Evolutionary conservation across 2,113 vertebrate genomes (phyloP), one percentile per base, ranked within the genome.

Genomic region (Dromiciops gliroides): DNA sequence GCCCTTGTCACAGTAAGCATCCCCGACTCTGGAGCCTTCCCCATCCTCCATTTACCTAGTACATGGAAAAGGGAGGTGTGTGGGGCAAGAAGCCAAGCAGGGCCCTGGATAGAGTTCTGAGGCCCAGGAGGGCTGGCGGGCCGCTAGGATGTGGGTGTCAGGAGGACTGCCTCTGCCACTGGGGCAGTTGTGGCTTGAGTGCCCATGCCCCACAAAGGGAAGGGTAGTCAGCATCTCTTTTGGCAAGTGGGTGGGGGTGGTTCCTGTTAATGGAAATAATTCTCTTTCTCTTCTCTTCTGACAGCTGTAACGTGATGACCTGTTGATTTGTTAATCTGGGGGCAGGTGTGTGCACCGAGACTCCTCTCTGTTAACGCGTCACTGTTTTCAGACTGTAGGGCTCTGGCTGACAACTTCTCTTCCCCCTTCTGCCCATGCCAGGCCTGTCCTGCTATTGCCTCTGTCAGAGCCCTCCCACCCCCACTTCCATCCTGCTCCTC

Each of bases 1-100:
- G 97, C 98, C 99, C 67, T 97, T 99, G 97, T 99, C 99, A 93
- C 99, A 99, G 98, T 99, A 98, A 99, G 91, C 97, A 51, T 31
- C 19, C 48, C 56, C 51, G 8, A 0, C 3, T 24, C 31, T 50
- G 11, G 10, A 11, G 37, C 19, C 48, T 50, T 31, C 89, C 48
- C 89, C 28, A 11, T 10, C 89, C 48, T 28, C 67, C 37, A 23
- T 37, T 44, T 22, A 44, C 67, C n/a, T 83, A 44, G 67, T 83
- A 2, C n/a, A 7, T 7, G 67, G 31, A 67, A 44, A 51, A 44
- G 51, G 25, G 91, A 52, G 52, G 24, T 9, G 44, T 9, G 44
- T 14, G 37, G 50, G 48, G 23, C 48, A 49, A 49, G 48, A 49
- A 28, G 89, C 8, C 8, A 2, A 2, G 89, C 25, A 49, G 47